These are phyloP conservation scores for Tipula confusa DNA, from an alignment of 2,888 invertebrate genomes.

Conservation along the genomic window DNA sequence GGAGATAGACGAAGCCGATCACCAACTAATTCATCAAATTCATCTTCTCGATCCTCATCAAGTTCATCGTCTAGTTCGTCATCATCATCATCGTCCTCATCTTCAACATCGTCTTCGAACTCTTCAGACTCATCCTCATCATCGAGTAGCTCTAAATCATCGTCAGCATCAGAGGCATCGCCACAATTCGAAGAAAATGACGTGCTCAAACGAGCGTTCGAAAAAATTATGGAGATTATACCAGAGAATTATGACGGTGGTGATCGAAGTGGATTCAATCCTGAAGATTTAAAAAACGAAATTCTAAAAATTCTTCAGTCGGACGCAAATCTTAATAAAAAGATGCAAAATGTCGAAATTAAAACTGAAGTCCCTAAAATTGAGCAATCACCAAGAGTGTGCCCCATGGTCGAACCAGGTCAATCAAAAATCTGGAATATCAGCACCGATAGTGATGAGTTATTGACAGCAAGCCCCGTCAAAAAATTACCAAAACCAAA, in stretches of 20 bases:
- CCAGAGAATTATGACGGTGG: neutral
- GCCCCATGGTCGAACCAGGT: neutral
- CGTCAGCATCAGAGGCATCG: neutral
- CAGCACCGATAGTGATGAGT: neutral
- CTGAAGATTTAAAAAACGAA: neutral
- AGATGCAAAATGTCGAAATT: neutral
- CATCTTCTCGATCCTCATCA: neutral
- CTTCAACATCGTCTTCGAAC: neutral
- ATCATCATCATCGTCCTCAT: neutral
- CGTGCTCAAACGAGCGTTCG: neutral
- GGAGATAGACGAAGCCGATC: neutral
- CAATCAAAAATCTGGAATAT: neutral
- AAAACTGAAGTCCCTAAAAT: neutral
- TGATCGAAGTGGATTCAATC: neutral
- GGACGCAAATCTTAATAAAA: neutral
- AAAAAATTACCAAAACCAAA: neutral
- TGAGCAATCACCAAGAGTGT: neutral
- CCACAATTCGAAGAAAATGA: conserved; percentile 15
- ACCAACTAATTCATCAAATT: neutral
- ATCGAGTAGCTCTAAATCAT: neutral
- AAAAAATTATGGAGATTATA: conserved; percentile 7
- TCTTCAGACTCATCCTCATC: conserved; percentile 4
- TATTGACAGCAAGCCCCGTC: neutral
- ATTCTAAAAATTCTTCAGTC: neutral
- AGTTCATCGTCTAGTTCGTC: neutral